A percentile compares a stretch with the other conserved stretches of the same genome.
Evolutionary conservation across 1,140 invertebrate genomes (phyloP).

Genomic region (Formica exsecta): DNA sequence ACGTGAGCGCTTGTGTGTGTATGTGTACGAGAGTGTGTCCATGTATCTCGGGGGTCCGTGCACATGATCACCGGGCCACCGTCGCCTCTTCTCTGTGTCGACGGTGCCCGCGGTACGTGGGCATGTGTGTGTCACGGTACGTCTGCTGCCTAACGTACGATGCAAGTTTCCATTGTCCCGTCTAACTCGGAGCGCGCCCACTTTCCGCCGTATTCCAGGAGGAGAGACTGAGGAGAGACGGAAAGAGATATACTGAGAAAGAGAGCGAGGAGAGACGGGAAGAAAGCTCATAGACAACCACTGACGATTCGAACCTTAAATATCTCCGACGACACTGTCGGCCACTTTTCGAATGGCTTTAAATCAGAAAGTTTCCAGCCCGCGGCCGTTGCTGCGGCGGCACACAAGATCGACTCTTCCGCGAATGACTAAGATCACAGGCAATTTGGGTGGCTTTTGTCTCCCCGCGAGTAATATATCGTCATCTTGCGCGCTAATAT

Average conservation of each 20-base stretch:
- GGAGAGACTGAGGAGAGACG: too few species aligned
- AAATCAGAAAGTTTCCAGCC: constrained; percentile 71
- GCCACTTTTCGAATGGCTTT: constrained; percentile 66
- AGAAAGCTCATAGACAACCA: constrained; percentile 32
- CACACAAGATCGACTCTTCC: background rate
- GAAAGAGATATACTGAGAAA: background rate
- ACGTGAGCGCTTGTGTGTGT: background rate
- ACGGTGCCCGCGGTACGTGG: background rate
- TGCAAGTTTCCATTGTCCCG: constrained; percentile 81
- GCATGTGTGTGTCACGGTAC: constrained; percentile 75
- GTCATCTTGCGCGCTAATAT: constrained; percentile 16
- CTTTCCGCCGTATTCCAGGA: constrained; percentile 55
- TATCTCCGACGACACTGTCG: constrained; percentile 58
- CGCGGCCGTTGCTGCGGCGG: background rate
- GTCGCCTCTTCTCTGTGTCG: constrained; percentile 38
- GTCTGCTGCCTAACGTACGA: constrained; percentile 80
- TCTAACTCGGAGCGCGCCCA: constrained; percentile 69
- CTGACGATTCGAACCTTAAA: constrained; percentile 67
- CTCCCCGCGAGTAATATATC: constrained; percentile 46
- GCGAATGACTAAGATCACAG: constrained; percentile 22
- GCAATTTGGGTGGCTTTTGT: constrained; percentile 44
- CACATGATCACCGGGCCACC: constrained; percentile 61
- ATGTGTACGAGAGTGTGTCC: constrained; percentile 1
- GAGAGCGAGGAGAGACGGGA: too few species aligned
- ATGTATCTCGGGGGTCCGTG: constrained; percentile 34